Base-by-base conservation (phyloP, 2,113 vertebrate species). In the Myrmecophaga tridactyla region DNA sequence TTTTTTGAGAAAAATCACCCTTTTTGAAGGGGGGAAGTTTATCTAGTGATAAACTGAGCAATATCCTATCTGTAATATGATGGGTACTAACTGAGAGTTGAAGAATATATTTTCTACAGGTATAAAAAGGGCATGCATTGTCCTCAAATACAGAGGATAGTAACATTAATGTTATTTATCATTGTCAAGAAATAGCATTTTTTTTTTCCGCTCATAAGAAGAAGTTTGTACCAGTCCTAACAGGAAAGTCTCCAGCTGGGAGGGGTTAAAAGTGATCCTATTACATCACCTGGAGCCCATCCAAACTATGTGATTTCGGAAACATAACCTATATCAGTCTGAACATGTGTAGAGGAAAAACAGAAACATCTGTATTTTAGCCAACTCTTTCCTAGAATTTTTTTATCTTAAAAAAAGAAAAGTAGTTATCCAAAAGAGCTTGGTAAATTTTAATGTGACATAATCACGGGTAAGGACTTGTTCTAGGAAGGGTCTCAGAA, bases 321-420 rank as follows among this genome's bases (percentile, higher is more conserved):
- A 98, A 98, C 93, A 95, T 63, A 97, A 77, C 43, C 84, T 97
- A 0, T 78, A 96, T 91, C 91, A 92, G 95, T 96, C 97, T 97
- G 96, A 98, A 97, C 97, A 96, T 92, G 92, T 83, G 95, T 89
- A 97, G 85, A 97, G 89, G 89, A 97, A 93, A 96, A 88, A 88
- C 62, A 98, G 88, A 97, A 98, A 97, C 85, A 96, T 94, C 95
- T 96, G 91, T 27, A 93, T 81, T 97, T 96, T 94, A 90, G 86
- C 96, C 98, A 98, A 98, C 96, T 90, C 97, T 98, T 89, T 98
- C 97, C 97, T 98, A 36, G 13, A 87, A 70, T n/a, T 88, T 31
- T 95, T 96, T 76, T 96, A 76, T 34, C 20, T 76, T 63, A 48
- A 69, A 67, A 67, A 53, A 39, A 86, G 70, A 85, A 86, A 92